Evolutionary conservation across 2,888 invertebrate species (phyloP).

Genomic region (Ectemnius cavifrons): DNA sequence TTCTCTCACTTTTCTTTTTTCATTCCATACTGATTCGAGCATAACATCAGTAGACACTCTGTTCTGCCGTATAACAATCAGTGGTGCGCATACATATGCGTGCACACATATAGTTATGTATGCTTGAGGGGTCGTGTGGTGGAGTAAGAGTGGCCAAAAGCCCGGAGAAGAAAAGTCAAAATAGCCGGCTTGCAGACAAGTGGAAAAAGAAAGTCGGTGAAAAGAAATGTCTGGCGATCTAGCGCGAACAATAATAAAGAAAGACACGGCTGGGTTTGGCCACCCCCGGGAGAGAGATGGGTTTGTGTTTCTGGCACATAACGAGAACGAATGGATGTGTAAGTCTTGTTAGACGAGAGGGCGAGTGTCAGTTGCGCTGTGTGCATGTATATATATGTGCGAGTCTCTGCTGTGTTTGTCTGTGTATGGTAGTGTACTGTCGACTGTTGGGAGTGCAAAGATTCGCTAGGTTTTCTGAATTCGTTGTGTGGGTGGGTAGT

Average conservation of each 20-base stretch:
- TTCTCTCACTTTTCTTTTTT: not conserved
- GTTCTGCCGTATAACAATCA: conserved; percentile 39
- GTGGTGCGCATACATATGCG: conserved; percentile 25
- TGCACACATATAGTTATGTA: conserved; percentile 12
- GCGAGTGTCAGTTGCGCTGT: not conserved
- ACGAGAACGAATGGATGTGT: not conserved
- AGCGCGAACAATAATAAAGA: not conserved
- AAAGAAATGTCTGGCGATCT: not conserved
- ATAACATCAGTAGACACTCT: conserved; percentile 52
- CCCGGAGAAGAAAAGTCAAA: not conserved
- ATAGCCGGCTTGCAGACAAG: not conserved
- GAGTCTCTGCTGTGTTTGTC: not conserved
- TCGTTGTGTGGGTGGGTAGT: conserved; percentile 73
- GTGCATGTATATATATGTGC: not conserved
- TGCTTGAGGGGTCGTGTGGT: conserved; percentile 8
- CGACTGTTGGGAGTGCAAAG: conserved; percentile 40
- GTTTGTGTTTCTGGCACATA: not conserved
- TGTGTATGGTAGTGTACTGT: conserved; percentile 8
- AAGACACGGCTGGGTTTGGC: conserved; percentile 12
- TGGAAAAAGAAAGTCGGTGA: not conserved
- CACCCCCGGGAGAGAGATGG: not conserved
- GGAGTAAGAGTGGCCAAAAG: conserved; percentile 25
- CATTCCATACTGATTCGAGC: not conserved
- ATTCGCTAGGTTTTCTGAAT: conserved; percentile 34
- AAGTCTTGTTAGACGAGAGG: not conserved